Percentiles rank a stretch among this genome's conserved stretches.
phyloP scores from a whole-genome alignment of 2,113 vertebrate species.

The Zingel zingel region DNA sequence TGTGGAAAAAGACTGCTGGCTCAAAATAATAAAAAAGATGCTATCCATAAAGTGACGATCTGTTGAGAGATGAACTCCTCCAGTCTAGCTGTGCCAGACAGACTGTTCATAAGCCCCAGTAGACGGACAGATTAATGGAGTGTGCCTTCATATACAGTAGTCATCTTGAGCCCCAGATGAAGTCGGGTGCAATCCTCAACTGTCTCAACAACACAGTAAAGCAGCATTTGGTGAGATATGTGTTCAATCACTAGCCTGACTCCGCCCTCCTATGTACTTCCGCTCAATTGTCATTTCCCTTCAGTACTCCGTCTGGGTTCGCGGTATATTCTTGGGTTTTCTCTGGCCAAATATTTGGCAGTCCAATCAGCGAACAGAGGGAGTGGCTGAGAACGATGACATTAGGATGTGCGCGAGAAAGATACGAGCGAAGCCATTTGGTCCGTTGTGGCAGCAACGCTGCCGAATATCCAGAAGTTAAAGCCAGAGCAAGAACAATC shows the following conservation, averaged over 20 bases:
- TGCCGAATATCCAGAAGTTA: no score
- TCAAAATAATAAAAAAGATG: conserved; percentile 76
- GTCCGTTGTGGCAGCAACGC: no score
- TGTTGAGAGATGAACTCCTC: conserved; percentile 73
- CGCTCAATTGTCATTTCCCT: no score
- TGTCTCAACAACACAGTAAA: conserved; percentile 16
- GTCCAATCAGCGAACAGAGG: no score
- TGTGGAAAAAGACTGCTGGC: conserved; percentile 64
- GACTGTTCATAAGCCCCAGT: conserved; percentile 58
- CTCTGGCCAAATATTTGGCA: no score
- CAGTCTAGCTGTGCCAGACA: conserved; percentile 57
- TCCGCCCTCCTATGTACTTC: no score
- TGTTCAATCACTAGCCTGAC: background rate
- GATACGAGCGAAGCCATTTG: no score
- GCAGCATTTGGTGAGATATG: conserved; percentile 17
- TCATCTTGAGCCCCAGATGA: conserved; percentile 52
- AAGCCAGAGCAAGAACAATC: no score
- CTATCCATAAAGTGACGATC: conserved; percentile 69
- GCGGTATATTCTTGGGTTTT: no score
- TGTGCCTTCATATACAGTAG: conserved; percentile 54
- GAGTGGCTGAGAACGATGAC: no score
- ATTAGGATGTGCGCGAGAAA: no score
- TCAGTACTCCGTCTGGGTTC: no score
- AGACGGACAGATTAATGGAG: conserved; percentile 61
- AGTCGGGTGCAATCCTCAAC: conserved; percentile 52